These are phyloP conservation scores for Phania funesta DNA, from an alignment of 2,888 invertebrate species.

Conservation along the genomic window DNA sequence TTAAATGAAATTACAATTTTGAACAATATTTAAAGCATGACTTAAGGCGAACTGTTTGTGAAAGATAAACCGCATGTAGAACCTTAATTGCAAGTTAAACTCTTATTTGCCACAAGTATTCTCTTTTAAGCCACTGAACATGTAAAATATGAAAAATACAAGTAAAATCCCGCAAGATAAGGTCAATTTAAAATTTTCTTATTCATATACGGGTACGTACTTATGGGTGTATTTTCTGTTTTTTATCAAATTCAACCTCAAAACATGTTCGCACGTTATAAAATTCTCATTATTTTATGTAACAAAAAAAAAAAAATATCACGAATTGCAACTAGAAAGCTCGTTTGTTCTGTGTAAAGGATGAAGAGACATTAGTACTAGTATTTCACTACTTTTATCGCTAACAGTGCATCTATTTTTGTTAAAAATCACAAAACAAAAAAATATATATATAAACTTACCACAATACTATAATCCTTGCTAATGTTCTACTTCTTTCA, in stretches of 20 bases:
- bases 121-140: too few relatives aligned
- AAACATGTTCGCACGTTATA: conserved; percentile 60
- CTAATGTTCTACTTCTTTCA: conserved; percentile 49
- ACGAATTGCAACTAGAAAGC: conserved; percentile 17
- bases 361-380: conserved; percentile 20
- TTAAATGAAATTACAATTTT: too few relatives aligned
- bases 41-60: too few relatives aligned
- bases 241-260: conserved; percentile 42
- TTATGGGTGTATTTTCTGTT: conserved; percentile 5
- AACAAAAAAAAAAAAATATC: neutral
- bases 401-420: conserved; percentile 32
- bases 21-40: too few relatives aligned
- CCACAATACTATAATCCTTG: conserved; percentile 62
- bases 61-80: too few relatives aligned
- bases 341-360: conserved; percentile 7
- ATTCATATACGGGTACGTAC: too few relatives aligned
- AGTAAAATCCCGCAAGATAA: too few relatives aligned
- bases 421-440: conserved; percentile 2
- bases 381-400: conserved; percentile 52
- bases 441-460: conserved; percentile 32
- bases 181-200: neutral
- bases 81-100: too few relatives aligned
- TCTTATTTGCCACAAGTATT: too few relatives aligned
- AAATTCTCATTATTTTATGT: conserved; percentile 39
- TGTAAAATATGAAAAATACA: too few relatives aligned